Conservation (phyloP, 2,888 invertebrate species). For the Mythimna impura region DNA sequence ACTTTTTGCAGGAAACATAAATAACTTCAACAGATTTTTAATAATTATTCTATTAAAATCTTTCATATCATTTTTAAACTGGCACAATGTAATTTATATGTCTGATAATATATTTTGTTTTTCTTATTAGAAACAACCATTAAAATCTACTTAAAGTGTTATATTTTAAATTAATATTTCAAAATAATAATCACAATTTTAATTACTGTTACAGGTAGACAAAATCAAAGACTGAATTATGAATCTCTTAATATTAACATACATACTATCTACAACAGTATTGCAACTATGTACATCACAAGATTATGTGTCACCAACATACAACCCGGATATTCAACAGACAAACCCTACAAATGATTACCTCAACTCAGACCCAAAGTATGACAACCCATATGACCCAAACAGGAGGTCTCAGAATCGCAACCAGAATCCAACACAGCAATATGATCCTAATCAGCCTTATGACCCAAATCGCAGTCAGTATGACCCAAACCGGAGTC, state of each 20-base stretch:
- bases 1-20: not conserved
- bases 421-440: conserved; percentile 72
- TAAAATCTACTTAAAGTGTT: too few relatives aligned
- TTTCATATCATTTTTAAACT: not conserved
- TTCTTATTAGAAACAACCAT: not conserved
- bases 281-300: conserved; percentile 77
- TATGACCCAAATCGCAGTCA: conserved; percentile 65
- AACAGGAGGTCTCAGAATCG: conserved; percentile 73
- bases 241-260: conserved; percentile 80
- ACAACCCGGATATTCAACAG: conserved; percentile 78
- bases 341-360: conserved; percentile 84
- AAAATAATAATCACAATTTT: not conserved
- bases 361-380: conserved; percentile 74
- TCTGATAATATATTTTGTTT: not conserved
- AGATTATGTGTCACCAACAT: conserved; percentile 82
- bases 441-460: conserved; percentile 52
- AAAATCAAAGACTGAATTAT: conserved; percentile 82
- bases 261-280: conserved; percentile 71
- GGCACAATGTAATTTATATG: not conserved
- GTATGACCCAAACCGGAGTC: conserved; percentile 71
- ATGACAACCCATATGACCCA: conserved; percentile 85
- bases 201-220: conserved; percentile 74
- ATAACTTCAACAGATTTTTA: too few relatives aligned
- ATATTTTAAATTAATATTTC: not conserved
- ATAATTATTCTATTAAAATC: too few relatives aligned